These are phyloP conservation scores for Aphaenogaster floridana DNA, from an alignment of 1,140 invertebrate genomes.

Conservation along the genomic window DNA sequence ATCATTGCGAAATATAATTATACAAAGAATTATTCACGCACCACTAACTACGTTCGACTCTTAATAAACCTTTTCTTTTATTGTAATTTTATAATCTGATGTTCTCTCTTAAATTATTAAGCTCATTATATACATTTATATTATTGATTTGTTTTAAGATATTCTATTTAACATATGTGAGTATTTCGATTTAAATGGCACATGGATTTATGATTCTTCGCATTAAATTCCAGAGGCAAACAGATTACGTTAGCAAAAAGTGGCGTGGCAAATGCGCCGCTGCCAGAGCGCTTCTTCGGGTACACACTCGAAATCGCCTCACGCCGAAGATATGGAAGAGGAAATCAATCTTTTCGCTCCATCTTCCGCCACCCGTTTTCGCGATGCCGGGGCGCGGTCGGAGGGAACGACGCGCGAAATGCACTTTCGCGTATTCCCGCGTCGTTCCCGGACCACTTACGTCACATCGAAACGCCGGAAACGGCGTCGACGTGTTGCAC, in stretches of 20 bases:
- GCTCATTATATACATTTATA: background rate
- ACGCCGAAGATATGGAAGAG: constrained; percentile 56
- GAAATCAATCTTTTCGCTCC: constrained; percentile 48
- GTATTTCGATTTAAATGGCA: background rate
- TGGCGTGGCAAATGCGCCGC: constrained; percentile 17
- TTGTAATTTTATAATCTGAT: no score
- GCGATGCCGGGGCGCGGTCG: background rate
- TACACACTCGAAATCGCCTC: constrained; percentile 43
- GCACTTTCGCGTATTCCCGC: constrained; percentile 67
- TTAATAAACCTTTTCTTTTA: no score
- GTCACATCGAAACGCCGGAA: constrained; percentile 49
- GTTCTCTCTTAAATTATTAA: constrained; percentile 8
- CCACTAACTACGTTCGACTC: no score
- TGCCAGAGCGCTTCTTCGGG: background rate
- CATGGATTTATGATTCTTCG: background rate
- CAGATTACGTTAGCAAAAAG: constrained; percentile 35
- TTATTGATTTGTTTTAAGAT: background rate
- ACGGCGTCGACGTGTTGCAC: constrained; percentile 64
- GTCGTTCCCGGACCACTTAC: constrained; percentile 41
- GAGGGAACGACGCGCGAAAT: constrained; percentile 65
- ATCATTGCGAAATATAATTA: no score
- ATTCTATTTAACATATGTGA: background rate
- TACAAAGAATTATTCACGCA: no score
- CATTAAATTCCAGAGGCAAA: background rate
- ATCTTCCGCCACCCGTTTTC: constrained; percentile 16